phyloP scores from a whole-genome alignment of 2,888 invertebrate genomes.

The Sarcophaga carnaria region DNA sequence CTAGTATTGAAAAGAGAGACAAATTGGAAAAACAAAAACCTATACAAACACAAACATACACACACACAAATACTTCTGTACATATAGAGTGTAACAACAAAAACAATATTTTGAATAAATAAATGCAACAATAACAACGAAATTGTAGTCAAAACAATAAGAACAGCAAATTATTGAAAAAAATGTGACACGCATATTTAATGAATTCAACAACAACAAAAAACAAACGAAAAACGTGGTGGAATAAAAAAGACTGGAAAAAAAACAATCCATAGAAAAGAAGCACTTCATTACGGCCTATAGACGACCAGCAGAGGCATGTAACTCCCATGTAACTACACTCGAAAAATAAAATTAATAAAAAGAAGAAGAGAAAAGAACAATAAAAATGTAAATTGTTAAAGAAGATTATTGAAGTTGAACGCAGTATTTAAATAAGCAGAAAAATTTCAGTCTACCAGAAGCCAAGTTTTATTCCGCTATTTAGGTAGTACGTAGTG shows the following conservation, averaged over 20 bases:
- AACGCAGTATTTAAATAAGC: background rate
- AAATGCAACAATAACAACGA: conserved; percentile 33
- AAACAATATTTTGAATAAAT: conserved; percentile 16
- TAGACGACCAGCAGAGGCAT: too few species aligned
- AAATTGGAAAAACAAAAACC: too few species aligned
- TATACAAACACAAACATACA: too few species aligned
- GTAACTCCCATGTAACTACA: background rate
- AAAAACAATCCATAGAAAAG: background rate
- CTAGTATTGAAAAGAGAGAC: background rate
- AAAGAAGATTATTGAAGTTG: background rate
- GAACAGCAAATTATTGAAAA: conserved; percentile 66
- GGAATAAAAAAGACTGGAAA: background rate
- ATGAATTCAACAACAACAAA: conserved; percentile 32
- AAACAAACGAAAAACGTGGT: background rate
- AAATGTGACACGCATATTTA: conserved; percentile 67
- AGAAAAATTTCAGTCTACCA: background rate
- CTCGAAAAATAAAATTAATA: conserved; percentile 1
- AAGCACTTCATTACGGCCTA: background rate
- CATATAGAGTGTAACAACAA: background rate
- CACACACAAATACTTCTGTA: background rate
- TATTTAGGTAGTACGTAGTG: too few species aligned
- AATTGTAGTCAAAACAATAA: conserved; percentile 30
- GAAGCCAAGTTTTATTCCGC: too few species aligned
- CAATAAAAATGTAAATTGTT: conserved; percentile 18
- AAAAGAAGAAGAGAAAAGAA: conserved; percentile 13